Base-by-base conservation (phyloP, 2,797 vertebrate species). In the Petrocephalus schoutedeni region DNA sequence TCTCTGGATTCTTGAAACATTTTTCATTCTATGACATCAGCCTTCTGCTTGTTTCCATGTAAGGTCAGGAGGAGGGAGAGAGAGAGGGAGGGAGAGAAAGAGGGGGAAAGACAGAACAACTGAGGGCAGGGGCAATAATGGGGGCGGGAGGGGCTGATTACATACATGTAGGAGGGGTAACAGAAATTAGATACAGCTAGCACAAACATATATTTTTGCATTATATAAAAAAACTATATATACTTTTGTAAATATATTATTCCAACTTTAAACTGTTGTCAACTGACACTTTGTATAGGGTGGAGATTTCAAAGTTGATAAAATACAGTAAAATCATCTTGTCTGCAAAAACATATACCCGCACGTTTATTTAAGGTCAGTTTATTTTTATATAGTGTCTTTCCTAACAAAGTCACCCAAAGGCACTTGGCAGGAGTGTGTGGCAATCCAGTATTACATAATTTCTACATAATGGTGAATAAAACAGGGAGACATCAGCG, bases 11-110 rank as follows among this genome's bases (percentile, higher is more conserved):
- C 95, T 95, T 96, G 93, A 92, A 94, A 95, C 95, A 96, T 96
- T 96, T 95, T 96, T 96, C 95, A 94, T 93, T 93, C 92, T 93
- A 95, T 96, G 95, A 96, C 95, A 96, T 96, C 96, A 96, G 95
- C 95, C 91, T 94, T 91, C 36, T 10, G 93, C 93, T 90, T 95
- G 94, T 96, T 95, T 95, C 95, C 96, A 95, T 96, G 95, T 96
- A 96, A 96, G 96, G 96, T 95, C 95, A 94, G 85, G 32, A 59
- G 56, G 92, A 90, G 91, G 94, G 87, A 83, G 86, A 90, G 89
- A 90, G 86, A 53, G 87, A 89, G 56, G 21, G 80, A 58, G 87
- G 85, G 54, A 88, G 61, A 80, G 67, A 89, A 86, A 54, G 77
- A 14, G 49, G 57, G 86, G 74, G 86, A 36, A 23, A 71, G 45